Conservation (phyloP, 2,113 vertebrate species). For the Columba livia region DNA sequence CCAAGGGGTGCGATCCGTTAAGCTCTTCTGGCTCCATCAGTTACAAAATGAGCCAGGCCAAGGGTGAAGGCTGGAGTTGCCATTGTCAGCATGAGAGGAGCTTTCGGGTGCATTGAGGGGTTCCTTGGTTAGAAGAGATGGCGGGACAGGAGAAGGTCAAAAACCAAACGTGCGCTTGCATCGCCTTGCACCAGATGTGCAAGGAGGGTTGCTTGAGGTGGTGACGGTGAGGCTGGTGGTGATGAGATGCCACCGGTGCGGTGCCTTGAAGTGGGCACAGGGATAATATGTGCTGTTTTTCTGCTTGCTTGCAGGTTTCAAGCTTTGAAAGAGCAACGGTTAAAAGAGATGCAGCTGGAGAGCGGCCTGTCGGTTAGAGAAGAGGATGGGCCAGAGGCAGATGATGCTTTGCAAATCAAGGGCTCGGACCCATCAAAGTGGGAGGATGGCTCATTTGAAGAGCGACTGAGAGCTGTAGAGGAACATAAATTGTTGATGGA, state of each 20-base stretch:
- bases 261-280: too few relatives aligned
- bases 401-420: conserved; percentile 68
- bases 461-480: conserved; percentile 75
- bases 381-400: conserved; percentile 58
- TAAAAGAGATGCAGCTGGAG: conserved; percentile 74
- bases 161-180: accelerated
- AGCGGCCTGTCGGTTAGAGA: conserved; percentile 68
- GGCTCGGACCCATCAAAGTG: conserved; percentile 85
- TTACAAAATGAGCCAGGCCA: not conserved
- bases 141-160: not conserved
- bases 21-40: not conserved
- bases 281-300: not conserved
- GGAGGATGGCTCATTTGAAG: conserved; percentile 83
- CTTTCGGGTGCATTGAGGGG: not conserved
- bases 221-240: not conserved
- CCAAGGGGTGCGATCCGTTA: not conserved
- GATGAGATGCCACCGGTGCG: not conserved
- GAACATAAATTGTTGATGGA: conserved; percentile 63
- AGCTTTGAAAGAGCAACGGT: conserved; percentile 77
- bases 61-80: not conserved
- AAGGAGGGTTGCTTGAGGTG: not conserved
- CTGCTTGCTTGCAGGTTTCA: conserved; percentile 77
- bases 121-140: not conserved
- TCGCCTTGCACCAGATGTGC: not conserved
- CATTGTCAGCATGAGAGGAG: accelerated